Percentiles rank a stretch among this genome's conserved stretches.
Conservation (phyloP, 1,140 invertebrate genomes). For the Proales similis region DNA sequence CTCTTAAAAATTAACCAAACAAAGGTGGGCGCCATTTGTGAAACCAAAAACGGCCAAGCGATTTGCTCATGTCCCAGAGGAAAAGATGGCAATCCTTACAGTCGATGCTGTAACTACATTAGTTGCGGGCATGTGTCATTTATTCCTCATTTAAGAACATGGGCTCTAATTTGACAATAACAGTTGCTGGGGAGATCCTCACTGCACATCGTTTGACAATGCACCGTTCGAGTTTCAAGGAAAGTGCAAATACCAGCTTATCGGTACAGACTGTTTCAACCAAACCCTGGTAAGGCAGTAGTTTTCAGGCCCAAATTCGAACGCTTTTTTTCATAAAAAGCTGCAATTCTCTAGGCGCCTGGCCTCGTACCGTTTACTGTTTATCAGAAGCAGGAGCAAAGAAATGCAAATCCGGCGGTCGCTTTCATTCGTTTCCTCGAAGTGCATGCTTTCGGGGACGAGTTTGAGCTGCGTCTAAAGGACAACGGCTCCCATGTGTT, state of each 20-base stretch:
- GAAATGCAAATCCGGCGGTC: constrained; percentile 2
- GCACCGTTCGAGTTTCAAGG: not conserved
- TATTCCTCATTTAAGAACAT: not conserved
- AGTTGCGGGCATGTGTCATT: constrained; percentile 21
- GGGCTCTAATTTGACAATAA: not conserved
- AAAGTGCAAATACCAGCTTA: not conserved
- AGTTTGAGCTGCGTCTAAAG: no score
- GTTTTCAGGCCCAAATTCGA: no score
- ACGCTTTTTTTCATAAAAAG: no score
- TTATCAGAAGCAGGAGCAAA: constrained; percentile 25
- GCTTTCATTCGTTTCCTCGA: no score
- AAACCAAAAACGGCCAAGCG: not conserved
- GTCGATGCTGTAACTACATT: constrained; percentile 13
- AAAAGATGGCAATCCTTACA: constrained; percentile 1
- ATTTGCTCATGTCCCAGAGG: constrained; percentile 5
- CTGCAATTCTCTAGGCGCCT: no score
- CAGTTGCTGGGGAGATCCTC: not conserved
- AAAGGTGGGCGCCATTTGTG: constrained; percentile 1
- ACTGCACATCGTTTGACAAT: not conserved
- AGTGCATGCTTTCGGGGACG: no score
- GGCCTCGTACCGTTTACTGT: constrained; percentile 20
- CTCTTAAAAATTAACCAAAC: not conserved
- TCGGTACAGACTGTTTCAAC: not conserved
- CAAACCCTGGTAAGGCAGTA: not conserved
- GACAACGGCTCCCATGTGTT: no score